Evolutionary conservation across 2,113 vertebrate species (phyloP), one percentile per base, ranked within the genome.

Genomic region (Ranitomeya variabilis): DNA sequence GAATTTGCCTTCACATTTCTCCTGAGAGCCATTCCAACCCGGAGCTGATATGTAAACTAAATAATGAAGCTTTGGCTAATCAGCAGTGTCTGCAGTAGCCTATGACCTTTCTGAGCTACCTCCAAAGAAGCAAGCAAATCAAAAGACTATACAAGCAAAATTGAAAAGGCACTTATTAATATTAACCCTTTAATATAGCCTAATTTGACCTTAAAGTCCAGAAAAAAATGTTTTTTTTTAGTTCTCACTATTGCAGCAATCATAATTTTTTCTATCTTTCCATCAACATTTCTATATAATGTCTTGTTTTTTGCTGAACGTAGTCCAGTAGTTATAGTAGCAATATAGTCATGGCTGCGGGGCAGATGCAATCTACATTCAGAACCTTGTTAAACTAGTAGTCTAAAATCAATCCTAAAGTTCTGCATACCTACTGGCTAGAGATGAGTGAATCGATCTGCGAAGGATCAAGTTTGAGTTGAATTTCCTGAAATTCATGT

Each of bases 1-100:
- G 73, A 76, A 76, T 76, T 76, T 52, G 16, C 45, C 4, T 76
- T 12, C 73, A 76, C 11, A 76, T 76, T 76, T 76, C 73, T 76
- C 37, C 51, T 52, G 73, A 76, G 37, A 76, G 73, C 37, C 18
- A 76, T 52, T 11, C 45, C 18, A 21, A 21, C 37, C 18, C 37
- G 18, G 11, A 19, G 16, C 11, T 21, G 16, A 76, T 76, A 76
- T 51, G 18, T 52, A 52, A 76, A 76, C 73, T 52, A 76, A 45
- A 76, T 52, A 52, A 76, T 52, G 37, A 76, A 10, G 45, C 21
- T 76, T 74, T 76, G 51, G 37, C 37, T 52, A 76, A 76, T 76
- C 45, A 52, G 73, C 73, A 76, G 26, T 52, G 73, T 76, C 9
- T 76, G 18, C 73, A 16, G 52, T 76, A 76, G 45, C 73, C 73